Evolutionary conservation across 2,113 vertebrate species (phyloP).

Genomic region (Sorex fumeus): DNA sequence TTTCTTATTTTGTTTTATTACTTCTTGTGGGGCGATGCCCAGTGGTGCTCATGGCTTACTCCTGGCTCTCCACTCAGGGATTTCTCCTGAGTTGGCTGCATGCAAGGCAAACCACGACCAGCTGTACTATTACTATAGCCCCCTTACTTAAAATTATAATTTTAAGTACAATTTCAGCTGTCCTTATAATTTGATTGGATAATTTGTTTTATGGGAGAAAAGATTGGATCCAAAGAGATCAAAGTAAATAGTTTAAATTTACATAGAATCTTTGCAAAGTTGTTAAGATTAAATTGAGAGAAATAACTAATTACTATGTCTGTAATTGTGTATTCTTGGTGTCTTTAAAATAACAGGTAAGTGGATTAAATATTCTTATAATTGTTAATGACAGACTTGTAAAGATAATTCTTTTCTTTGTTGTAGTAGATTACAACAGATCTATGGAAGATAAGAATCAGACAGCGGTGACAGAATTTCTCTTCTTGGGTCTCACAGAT

Average conservation of each 20-base stretch:
- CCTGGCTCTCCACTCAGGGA: too few relatives aligned
- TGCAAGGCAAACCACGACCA: too few relatives aligned
- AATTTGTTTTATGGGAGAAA: background rate
- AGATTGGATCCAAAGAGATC: background rate
- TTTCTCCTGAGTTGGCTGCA: too few relatives aligned
- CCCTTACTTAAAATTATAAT: too few relatives aligned
- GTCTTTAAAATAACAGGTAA: background rate
- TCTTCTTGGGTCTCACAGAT: constrained; percentile 67
- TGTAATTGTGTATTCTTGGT: background rate
- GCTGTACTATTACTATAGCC: too few relatives aligned
- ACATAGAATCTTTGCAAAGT: background rate
- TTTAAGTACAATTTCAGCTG: background rate
- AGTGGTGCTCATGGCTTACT: too few relatives aligned
- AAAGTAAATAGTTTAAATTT: background rate
- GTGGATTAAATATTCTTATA: constrained; percentile 3
- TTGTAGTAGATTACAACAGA: background rate
- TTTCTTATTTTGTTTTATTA: background rate
- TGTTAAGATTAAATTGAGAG: too few relatives aligned
- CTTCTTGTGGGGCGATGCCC: too few relatives aligned
- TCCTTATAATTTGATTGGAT: too few relatives aligned
- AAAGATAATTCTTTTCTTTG: background rate
- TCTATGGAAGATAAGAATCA: constrained; percentile 60
- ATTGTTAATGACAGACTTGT: background rate
- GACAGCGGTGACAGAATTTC: constrained; percentile 66
- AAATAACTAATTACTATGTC: background rate